phyloP scores from a whole-genome alignment of 2,797 vertebrate species.

The Danio kyathit region DNA sequence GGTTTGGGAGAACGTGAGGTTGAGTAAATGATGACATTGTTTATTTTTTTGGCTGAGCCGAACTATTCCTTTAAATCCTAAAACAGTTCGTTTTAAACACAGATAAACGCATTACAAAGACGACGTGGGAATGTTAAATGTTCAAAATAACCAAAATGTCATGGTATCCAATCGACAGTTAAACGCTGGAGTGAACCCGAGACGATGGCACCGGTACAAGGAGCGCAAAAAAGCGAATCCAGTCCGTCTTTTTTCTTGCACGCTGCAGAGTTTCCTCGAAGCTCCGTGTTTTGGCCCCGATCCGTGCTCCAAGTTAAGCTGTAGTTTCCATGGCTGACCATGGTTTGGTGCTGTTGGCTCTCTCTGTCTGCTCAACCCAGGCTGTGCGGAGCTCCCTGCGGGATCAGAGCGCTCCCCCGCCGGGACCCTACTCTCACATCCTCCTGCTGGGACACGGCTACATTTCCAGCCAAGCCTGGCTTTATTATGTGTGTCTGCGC shows the following conservation, averaged over 20 bases:
- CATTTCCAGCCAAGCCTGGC: conserved; percentile 99
- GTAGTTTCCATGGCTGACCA: conserved; percentile 85
- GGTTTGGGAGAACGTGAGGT: neutral
- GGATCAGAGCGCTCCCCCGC: conserved; percentile 99
- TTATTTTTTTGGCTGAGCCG: conserved; percentile 3
- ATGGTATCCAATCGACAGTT: conserved; percentile 41
- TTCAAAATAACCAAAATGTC: conserved; percentile 33
- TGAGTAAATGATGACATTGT: conserved; percentile 14
- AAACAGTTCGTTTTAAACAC: neutral
- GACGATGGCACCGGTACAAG: conserved; percentile 47
- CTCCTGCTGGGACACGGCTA: conserved; percentile 99
- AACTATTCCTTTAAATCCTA: conserved; percentile 1
- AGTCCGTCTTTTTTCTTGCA: conserved; percentile 69
- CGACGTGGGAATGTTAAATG: conserved; percentile 15
- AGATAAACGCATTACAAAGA: conserved; percentile 8
- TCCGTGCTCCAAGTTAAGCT: conserved; percentile 68
- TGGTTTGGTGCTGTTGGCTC: conserved; percentile 97
- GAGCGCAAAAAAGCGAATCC: conserved; percentile 59
- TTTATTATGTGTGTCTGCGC: conserved; percentile 99
- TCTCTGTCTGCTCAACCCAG: conserved; percentile 90
- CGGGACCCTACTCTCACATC: conserved; percentile 99
- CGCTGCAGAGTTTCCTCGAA: conserved; percentile 63
- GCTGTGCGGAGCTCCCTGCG: conserved; percentile 99
- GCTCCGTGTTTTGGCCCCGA: conserved; percentile 71
- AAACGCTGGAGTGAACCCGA: conserved; percentile 55